Evolutionary conservation across 1,140 invertebrate species (phyloP), one percentile per base, ranked within the genome.

Genomic region (Pissodes strobi): DNA sequence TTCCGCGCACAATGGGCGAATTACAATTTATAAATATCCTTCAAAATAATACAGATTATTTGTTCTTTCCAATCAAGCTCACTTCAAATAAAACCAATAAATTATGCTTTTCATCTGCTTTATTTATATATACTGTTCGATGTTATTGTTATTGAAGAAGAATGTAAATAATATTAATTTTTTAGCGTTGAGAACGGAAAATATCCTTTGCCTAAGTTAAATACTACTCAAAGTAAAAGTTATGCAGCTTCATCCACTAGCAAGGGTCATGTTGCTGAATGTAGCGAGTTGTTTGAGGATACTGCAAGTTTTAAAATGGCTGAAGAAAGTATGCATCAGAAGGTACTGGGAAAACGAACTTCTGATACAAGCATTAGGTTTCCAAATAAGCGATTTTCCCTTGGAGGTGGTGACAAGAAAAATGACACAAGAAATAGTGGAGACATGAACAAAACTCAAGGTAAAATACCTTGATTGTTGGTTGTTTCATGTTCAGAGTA

Each of bases 351-450:
- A 37, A 70, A 69, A 65, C 41, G 68, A 57, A n/a, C 68, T n/a
- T 74, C 72, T 39, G 72, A 72, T 58, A 61, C 48, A 5, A 68
- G 55, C 43, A 30, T 45, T 38, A 69, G 64, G 41, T 68, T 64
- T 51, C 52, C 66, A 25, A 63, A 52, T 34, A 74, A 70, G 30
- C 64, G 63, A 27, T 66, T 73, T 41, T 69, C 67, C 10, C 22
- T 18, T 57, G 68, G 59, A 15, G 17, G 53, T 41, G 63, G 41
- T 49, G 67, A 49, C n/a, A 68, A 63, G 49, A 64, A 45, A 60
- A 46, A 67, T 10, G 15, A 34, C 22, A 39, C 46, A 8, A 69
- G 56, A 37, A 8, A 10, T 41, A 65, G 51, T 25, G 41, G 30
- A 52, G 55, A 66, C 49, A 27, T 55, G 1, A 58, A 61, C 51